A percentile compares a stretch with the other conserved stretches of the same genome.
Evolutionary conservation across 2,113 vertebrate species (phyloP).

Genomic region (Petrocephalus microphthalmus): DNA sequence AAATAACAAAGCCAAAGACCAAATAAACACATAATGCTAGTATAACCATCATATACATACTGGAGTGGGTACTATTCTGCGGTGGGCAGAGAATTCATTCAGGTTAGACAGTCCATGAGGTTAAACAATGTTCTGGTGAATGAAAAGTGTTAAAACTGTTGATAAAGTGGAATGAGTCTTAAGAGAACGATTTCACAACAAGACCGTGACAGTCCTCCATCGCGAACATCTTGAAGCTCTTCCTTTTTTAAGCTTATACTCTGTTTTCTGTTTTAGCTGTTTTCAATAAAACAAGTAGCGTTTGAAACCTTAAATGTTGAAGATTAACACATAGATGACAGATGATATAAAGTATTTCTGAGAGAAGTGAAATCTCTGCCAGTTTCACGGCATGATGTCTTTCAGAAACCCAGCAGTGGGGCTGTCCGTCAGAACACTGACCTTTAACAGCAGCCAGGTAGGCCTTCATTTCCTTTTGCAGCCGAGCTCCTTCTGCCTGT

Average conservation of each 20-base stretch:
- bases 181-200: not conserved
- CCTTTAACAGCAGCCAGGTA: constrained; percentile 97
- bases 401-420: not conserved
- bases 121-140: not conserved
- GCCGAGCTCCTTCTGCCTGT: constrained; percentile 84
- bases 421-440: constrained; percentile 41
- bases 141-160: not conserved
- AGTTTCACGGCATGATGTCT: not conserved
- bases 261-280: too few relatives aligned
- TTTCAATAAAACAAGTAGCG: not conserved
- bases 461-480: constrained; percentile 87
- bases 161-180: not conserved
- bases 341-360: not conserved
- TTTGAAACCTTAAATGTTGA: not conserved
- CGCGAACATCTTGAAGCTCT: not conserved
- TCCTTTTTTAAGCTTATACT: too few relatives aligned
- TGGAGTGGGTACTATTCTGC: not conserved
- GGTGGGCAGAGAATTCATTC: not conserved
- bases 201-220: not conserved
- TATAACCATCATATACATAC: not conserved
- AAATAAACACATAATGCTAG: not conserved
- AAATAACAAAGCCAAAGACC: not conserved
- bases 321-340: not conserved
- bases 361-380: not conserved
- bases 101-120: not conserved